Evolutionary conservation across 2,888 invertebrate genomes (phyloP).

Genomic region (Pseudococcus viburni): DNA sequence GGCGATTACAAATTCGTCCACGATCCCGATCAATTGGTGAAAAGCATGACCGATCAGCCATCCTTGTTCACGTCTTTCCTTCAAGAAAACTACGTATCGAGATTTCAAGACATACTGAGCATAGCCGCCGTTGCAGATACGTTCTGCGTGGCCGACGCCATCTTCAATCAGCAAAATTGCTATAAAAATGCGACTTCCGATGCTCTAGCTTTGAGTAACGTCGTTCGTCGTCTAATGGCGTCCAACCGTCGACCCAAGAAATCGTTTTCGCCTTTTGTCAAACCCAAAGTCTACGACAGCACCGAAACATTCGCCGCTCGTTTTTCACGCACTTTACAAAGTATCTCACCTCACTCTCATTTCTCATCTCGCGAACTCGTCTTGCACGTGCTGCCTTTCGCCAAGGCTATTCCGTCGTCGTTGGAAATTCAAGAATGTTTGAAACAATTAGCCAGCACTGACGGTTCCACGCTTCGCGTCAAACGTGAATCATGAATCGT

Average conservation of each 20-base stretch:
- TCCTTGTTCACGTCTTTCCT: conserved; percentile 79
- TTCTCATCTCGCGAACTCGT: background rate
- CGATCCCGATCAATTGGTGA: conserved; percentile 78
- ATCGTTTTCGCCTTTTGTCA: conserved; percentile 65
- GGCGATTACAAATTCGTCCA: conserved; percentile 70
- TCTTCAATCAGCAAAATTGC: conserved; percentile 72
- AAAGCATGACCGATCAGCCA: conserved; percentile 79
- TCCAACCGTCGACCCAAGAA: conserved; percentile 76
- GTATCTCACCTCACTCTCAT: background rate
- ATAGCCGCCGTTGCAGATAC: conserved; percentile 77
- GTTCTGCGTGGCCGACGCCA: conserved; percentile 80
- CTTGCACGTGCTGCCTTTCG: background rate
- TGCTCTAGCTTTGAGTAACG: conserved; percentile 70
- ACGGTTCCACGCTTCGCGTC: too few species aligned
- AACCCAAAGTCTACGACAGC: conserved; percentile 23
- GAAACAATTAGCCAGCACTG: background rate
- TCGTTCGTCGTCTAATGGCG: conserved; percentile 81
- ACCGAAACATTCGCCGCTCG: background rate
- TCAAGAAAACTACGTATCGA: conserved; percentile 80
- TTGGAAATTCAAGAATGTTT: background rate
- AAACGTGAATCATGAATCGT: too few species aligned
- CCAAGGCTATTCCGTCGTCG: background rate
- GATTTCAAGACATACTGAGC: conserved; percentile 72
- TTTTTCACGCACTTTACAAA: background rate
- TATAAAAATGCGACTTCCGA: conserved; percentile 23